Base-by-base conservation (phyloP, 2,888 invertebrate genomes). In the Lepetodrilus schrolli region DNA sequence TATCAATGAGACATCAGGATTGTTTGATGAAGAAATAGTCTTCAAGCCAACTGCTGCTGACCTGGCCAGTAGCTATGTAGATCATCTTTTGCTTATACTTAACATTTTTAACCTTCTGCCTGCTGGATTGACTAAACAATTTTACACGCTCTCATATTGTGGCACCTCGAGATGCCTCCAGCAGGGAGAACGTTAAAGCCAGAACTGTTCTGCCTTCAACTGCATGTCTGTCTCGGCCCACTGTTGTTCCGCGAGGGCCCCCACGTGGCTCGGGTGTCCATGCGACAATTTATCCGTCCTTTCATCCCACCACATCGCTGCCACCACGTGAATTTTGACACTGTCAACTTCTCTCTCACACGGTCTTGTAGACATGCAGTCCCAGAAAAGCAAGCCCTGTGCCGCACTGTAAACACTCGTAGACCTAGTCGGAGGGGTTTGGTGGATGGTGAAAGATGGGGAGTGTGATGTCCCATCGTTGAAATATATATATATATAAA, bases 1-100 rank as follows among this genome's bases (percentile, higher is more conserved):
- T 30, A 30, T 30, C 26, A 30, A 30, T 30, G 58, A 73, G 68
- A 73, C 82, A 83, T 83, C 82, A 83, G 82, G 83, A 83, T 83
- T 83, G 82, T 83, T 83, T 82, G 81, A 80, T 70, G 49, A 73
- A 75, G 79, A 79, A 81, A 77, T 80, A 80, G 80, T 83, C 80
- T 80, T 77, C 77, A 79, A 81, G 81, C 80, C 82, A 82, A n/a
- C n/a, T n/a, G n/a, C n/a, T n/a, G 79, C 76, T 66, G 71, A 78
- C 69, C 73, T 65, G 47, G 68, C 47, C 37, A 48, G 43, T 51
- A 47, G 47, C 21, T 43, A 23, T 23, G 50, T 47, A 70, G 70
- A 49, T 70, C 48, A 50, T 70, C 70, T 70, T n/a, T 34, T 70
- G 47, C 48, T 70, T 50, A 13, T 17, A 50, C 34, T 70, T 50